phyloP scores from a whole-genome alignment of 2,888 invertebrate genomes.

The Pandemis corylana region DNA sequence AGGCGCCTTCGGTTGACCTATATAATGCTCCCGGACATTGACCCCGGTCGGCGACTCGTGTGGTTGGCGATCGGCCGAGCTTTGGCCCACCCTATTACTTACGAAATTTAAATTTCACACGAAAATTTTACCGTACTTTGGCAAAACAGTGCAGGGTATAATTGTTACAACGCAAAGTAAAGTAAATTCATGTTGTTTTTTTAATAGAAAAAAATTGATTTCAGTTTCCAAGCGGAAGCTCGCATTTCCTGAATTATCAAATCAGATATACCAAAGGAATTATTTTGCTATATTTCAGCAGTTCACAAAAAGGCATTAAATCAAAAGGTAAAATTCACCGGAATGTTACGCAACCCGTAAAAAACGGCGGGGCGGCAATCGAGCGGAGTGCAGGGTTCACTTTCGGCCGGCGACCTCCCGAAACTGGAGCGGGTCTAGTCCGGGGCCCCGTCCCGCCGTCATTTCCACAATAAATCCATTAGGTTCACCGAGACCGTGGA shows the following conservation, averaged over 20 bases:
- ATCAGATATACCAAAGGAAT: not conserved
- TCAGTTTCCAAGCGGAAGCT: not conserved
- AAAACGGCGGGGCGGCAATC: conserved; percentile 56
- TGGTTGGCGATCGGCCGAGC: conserved; percentile 46
- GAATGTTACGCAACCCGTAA: conserved; percentile 41
- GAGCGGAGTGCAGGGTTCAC: conserved; percentile 74
- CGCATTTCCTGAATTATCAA: not conserved
- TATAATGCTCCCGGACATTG: conserved; percentile 77
- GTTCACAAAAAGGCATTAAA: not conserved
- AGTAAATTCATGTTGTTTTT: not conserved
- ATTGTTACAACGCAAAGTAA: not conserved
- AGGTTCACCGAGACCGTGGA: conserved; percentile 42
- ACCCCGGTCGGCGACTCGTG: conserved; percentile 56
- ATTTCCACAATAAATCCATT: conserved; percentile 56
- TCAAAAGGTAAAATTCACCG: conserved; percentile 12
- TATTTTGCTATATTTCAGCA: not conserved
- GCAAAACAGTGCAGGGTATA: not conserved
- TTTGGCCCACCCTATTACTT: conserved; percentile 23
- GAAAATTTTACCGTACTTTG: not conserved
- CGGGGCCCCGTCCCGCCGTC: conserved; percentile 58
- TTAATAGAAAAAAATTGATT: not conserved
- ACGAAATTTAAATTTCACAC: conserved; percentile 9
- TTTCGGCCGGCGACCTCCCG: conserved; percentile 79
- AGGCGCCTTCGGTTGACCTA: conserved; percentile 82
- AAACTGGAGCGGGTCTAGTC: conserved; percentile 74